phyloP scores from a whole-genome alignment of 2,888 invertebrate genomes.

The Platynereis dumerilii region DNA sequence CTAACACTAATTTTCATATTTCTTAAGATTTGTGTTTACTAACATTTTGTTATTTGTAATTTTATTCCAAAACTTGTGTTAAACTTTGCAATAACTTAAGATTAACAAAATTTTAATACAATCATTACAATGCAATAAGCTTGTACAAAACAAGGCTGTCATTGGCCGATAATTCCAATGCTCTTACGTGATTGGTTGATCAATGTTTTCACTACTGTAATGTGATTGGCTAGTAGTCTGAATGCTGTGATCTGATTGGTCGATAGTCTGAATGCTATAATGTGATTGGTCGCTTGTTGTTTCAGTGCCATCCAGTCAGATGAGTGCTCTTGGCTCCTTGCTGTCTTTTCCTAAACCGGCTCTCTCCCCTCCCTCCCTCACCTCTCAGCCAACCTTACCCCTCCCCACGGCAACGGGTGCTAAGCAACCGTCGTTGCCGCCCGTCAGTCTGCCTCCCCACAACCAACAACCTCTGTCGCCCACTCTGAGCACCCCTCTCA shows the following conservation, averaged over 20 bases:
- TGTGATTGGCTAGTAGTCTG: background rate
- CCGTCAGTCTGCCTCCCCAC: constrained; percentile 15
- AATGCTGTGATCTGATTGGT: background rate
- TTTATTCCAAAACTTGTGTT: no score
- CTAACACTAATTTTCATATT: no score
- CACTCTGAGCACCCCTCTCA: background rate
- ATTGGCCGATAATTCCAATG: no score
- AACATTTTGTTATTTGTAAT: no score
- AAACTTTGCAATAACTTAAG: no score
- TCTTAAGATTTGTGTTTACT: no score
- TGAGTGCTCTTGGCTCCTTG: constrained; percentile 30
- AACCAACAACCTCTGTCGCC: background rate
- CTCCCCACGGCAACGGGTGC: background rate
- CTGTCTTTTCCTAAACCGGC: constrained; percentile 26
- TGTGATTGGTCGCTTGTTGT: background rate
- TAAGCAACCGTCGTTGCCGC: constrained; percentile 17
- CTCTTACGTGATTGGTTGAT: no score
- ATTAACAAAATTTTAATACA: no score
- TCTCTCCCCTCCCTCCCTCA: constrained; percentile 22
- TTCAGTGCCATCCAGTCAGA: constrained; percentile 13
- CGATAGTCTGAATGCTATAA: background rate
- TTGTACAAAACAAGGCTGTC: no score
- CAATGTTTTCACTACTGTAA: background rate
- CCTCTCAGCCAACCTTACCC: constrained; percentile 11
- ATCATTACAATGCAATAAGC: no score